Conservation (phyloP, 2,113 vertebrate species). For the Neodon shergylaensis region DNA sequence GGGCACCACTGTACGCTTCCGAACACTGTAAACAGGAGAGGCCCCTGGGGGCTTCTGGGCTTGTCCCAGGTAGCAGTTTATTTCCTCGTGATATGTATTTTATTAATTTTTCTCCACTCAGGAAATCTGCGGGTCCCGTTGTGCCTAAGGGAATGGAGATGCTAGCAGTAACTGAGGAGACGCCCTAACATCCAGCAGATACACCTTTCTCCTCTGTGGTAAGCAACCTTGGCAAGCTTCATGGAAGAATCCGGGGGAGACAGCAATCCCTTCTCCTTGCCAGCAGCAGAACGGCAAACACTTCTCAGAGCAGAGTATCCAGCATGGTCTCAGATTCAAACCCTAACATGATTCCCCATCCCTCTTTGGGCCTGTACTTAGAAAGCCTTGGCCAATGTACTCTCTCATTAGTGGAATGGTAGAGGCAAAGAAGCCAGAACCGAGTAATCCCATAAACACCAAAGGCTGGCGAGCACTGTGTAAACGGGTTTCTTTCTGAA, state of each 20-base stretch:
- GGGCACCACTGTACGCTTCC: constrained; percentile 80
- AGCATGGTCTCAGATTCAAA: constrained; percentile 80
- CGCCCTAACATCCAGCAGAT: constrained; percentile 73
- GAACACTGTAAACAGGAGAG: constrained; percentile 85
- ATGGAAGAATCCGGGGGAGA: background rate
- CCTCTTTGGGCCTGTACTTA: background rate
- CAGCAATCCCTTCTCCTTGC: background rate
- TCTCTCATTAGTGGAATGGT: constrained; percentile 54
- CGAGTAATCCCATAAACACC: constrained; percentile 68
- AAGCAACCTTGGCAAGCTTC: constrained; percentile 62
- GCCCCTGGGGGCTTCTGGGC: constrained; percentile 77
- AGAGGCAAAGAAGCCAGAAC: constrained; percentile 48
- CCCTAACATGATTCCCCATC: constrained; percentile 61
- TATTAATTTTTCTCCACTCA: constrained; percentile 79
- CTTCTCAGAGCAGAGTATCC: constrained; percentile 65
- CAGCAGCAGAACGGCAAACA: constrained; percentile 6
- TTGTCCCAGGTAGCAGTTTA: constrained; percentile 66
- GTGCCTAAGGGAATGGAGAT: constrained; percentile 76
- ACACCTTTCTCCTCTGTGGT: constrained; percentile 14
- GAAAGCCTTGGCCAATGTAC: constrained; percentile 18
- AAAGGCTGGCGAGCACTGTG: constrained; percentile 23
- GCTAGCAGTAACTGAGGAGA: constrained; percentile 72
- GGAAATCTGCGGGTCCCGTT: constrained; percentile 78
- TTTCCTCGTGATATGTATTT: constrained; percentile 77
- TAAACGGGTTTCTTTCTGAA: constrained; percentile 57